These are phyloP conservation scores for Myotis yumanensis DNA, from an alignment of 2,113 vertebrate species.

Conservation along the genomic window DNA sequence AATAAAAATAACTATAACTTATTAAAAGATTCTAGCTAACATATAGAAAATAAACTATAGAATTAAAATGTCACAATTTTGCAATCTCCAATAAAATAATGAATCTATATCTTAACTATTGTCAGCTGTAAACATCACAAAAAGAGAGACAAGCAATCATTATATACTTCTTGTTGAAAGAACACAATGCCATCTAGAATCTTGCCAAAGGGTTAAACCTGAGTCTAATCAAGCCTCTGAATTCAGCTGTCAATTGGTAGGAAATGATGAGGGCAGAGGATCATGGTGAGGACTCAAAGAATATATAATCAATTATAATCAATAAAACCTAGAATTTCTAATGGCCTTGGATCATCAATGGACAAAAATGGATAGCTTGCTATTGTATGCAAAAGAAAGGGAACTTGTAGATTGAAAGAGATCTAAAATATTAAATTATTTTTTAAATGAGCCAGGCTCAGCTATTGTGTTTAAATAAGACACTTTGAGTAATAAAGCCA, in stretches of 20 bases:
- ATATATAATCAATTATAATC: background rate
- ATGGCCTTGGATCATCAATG: background rate
- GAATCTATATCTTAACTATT: background rate
- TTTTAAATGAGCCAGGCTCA: background rate
- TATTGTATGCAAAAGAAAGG: background rate
- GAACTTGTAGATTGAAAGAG: background rate
- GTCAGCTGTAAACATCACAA: background rate
- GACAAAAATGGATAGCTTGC: background rate
- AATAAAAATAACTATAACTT: background rate
- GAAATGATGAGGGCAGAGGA: background rate
- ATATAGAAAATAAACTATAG: background rate
- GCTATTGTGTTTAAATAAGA: background rate
- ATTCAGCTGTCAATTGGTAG: background rate
- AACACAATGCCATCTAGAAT: background rate
- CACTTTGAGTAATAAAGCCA: background rate
- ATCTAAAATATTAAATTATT: background rate
- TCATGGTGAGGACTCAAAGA: background rate
- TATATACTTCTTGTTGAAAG: background rate
- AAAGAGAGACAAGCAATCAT: background rate
- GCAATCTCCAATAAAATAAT: background rate
- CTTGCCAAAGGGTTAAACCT: background rate
- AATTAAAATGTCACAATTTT: slow-evolving; percentile 33
- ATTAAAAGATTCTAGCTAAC: background rate
- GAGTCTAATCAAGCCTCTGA: background rate
- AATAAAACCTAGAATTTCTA: background rate